Conservation (phyloP, 2,888 invertebrate species). For the Zygaena filipendulae region DNA sequence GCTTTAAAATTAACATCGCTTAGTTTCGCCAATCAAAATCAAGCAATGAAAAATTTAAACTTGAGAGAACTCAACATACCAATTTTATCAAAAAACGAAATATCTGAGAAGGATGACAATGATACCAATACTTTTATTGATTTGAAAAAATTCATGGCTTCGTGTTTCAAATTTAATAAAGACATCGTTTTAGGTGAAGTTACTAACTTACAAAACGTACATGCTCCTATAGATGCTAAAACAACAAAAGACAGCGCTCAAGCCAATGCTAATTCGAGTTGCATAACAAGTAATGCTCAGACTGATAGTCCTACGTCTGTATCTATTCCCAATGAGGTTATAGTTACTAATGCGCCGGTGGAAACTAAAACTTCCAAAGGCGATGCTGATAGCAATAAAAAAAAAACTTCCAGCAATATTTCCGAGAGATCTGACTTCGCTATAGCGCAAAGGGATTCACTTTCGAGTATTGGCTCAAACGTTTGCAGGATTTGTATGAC, state of each 20-base stretch:
- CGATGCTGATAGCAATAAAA: slow-evolving; percentile 26
- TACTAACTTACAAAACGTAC: slow-evolving; percentile 26
- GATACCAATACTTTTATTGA: slow-evolving; percentile 34
- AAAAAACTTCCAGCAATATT: slow-evolving; percentile 36
- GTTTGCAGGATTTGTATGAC: slow-evolving; percentile 76
- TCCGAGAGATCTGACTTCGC: slow-evolving; percentile 44
- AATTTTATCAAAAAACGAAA: slow-evolving; percentile 23
- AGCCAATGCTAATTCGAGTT: slow-evolving; percentile 26
- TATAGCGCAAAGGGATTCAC: slow-evolving; percentile 41
- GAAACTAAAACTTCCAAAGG: slow-evolving; percentile 34
- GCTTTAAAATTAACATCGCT: slow-evolving; percentile 39
- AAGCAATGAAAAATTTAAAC: slow-evolving; percentile 24
- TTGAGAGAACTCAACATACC: slow-evolving; percentile 37
- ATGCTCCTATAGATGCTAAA: slow-evolving; percentile 21
- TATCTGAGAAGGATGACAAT: slow-evolving; percentile 21
- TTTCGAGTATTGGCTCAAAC: slow-evolving; percentile 67
- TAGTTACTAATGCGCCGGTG: slow-evolving; percentile 24
- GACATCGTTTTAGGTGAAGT: slow-evolving; percentile 28
- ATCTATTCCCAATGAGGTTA: slow-evolving; percentile 29
- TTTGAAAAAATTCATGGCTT: slow-evolving; percentile 46
- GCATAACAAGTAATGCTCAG: slow-evolving; percentile 20
- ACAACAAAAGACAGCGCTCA: slow-evolving; percentile 20
- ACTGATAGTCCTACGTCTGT: slow-evolving; percentile 20
- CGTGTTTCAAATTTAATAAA: slow-evolving; percentile 44
- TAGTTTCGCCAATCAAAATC: slow-evolving; percentile 30